Evolutionary conservation across 2,113 vertebrate genomes (phyloP).

Genomic region (Sprattus sprattus): DNA sequence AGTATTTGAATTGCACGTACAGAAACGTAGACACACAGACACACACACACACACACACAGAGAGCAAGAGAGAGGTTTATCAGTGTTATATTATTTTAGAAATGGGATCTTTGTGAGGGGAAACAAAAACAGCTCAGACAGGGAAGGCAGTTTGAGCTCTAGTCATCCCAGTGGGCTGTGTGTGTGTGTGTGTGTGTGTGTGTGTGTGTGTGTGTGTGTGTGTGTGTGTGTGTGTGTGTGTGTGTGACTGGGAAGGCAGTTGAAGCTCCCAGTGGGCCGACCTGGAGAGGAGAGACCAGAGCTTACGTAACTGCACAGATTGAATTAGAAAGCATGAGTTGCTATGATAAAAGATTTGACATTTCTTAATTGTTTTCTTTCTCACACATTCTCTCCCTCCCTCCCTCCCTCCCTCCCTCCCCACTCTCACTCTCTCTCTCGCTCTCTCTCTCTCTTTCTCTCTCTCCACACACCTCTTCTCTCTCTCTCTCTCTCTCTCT

Average conservation of each 20-base stretch:
- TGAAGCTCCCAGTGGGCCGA: neutral
- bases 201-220: no score
- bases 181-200: no score
- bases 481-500: slow-evolving; percentile 31
- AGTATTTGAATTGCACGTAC: neutral
- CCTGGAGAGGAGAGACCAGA: neutral
- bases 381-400: neutral
- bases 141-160: neutral
- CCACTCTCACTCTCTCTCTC: slow-evolving; percentile 32
- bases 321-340: slow-evolving; percentile 13
- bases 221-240: no score
- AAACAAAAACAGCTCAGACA: neutral
- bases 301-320: slow-evolving; percentile 2
- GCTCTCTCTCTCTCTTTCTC: slow-evolving; percentile 37
- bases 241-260: neutral
- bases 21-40: neutral
- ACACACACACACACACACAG: neutral
- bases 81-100: neutral
- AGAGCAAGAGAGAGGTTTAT: neutral
- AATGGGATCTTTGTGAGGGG: neutral
- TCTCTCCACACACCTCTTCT: slow-evolving; percentile 8
- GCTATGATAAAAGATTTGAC: neutral
- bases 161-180: neutral
- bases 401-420: no score
- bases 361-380: slow-evolving; percentile 16